Evolutionary conservation across 2,888 invertebrate genomes (phyloP), one percentile per base, ranked within the genome.

Genomic region (Drosophila robusta): DNA sequence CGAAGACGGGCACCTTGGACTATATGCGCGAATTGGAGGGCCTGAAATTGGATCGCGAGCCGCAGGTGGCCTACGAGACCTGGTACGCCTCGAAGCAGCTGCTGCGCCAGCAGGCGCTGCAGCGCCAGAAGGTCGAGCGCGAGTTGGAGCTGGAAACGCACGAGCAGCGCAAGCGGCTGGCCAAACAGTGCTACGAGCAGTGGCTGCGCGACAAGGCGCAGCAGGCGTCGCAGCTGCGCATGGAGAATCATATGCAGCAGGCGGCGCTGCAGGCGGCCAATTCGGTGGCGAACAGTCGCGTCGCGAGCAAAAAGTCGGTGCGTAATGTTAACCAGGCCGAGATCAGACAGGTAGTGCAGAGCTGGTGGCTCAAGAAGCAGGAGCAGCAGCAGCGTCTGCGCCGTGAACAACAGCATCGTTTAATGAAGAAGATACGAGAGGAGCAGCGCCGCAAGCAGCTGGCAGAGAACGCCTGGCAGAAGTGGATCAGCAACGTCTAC

Each of bases 41-140:
- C 12, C 38, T 56, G 11, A 81, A 74, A 54, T 39, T 65, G 39
- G 7, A 26, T 12, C 71, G 57, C 12, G 60, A 83, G 16, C 89
- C 90, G 0, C 82, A 91, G 24, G 46, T 71, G 12, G 92, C 92
- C 3, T 92, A 84, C 50, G 78, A 84, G 4, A 90, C 83, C 6
- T 92, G 92, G 92, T 76, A 80, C 4, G 90, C 89, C 2, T 89
- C 89, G 11, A 92, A 92, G 80, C 84, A 80, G 80, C 80, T 49
- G 9, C 46, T 54, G 9, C 55, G 71, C 1, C 50, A 49, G 14
- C 41, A 54, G 7, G 36, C 68, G 39, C 50, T 56, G 0, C 29
- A 50, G 29, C 70, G 67, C 12, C 66, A 78, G 14, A 78, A 80
- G 26, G 56, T 34, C 26, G 2, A 54, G n/a, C 26, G 65, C n/a